Evolutionary conservation across 2,888 invertebrate species (phyloP), one percentile per base, ranked within the genome.

Genomic region (Acrocera orbiculus): DNA sequence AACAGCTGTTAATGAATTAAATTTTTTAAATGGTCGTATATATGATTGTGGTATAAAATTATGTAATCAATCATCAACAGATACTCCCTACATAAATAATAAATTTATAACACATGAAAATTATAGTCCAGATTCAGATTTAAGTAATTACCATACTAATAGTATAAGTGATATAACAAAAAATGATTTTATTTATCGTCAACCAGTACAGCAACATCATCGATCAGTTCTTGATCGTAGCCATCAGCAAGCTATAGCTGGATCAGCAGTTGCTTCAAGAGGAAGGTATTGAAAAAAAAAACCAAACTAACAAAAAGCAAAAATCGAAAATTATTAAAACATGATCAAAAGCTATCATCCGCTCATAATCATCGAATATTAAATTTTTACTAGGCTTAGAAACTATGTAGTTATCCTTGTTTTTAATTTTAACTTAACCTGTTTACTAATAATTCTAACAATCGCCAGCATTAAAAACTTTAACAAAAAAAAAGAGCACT

Each of bases 1-100:
- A 20, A 49, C 54, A 1, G 54, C 54, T 1, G 54, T 55, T 31
- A 52, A 51, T n/a, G 58, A 58, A 39, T 40, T 56, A 5, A 58
- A 58, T 39, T 58, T 58, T 34, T 50, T 56, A 40, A 57, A 51
- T 40, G 51, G 50, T 15, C 46, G 52, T 6, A 53, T 55, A 36
- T 57, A 55, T 35, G 56, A 58, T 35, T 53, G 53, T 20, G 50
- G 50, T 4, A 48, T 48, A 17, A 45, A 43, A 28, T 35, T 43
- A 14, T 40, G 43, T 23, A 49, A 48, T 38, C 41, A 42, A 16
- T 47, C 53, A 9, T 47, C 54, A 4, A 51, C 45, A 29, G 58
- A 58, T 27, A 49, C 50, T 27, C 42, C 46, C 25, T 51, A 47
- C 36, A 46, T 49, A 6, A 37, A 48, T 16, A 51, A 52, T 38